Percentiles rank a stretch among this genome's conserved stretches.
Evolutionary conservation across 2,797 vertebrate genomes (phyloP).

Genomic region (Podarcis lilfordi): DNA sequence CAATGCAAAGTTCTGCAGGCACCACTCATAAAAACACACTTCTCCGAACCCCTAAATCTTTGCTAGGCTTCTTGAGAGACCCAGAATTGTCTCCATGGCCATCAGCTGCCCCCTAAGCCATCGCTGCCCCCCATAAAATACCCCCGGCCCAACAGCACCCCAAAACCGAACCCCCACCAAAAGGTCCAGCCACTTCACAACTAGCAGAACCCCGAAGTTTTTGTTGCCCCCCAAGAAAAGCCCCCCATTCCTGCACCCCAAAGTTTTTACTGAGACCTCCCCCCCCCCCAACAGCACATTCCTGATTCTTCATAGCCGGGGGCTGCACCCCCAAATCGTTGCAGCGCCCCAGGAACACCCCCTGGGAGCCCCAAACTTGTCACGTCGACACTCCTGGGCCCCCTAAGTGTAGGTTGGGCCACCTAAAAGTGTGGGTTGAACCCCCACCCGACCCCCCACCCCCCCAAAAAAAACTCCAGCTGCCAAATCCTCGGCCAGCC

Average conservation of each 20-base stretch:
- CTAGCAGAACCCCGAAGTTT: background rate
- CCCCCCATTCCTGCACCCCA: background rate
- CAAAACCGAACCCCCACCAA: background rate
- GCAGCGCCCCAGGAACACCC: too few species aligned
- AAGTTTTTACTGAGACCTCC: background rate
- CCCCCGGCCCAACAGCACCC: background rate
- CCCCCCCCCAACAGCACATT: too few species aligned
- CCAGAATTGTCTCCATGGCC: background rate
- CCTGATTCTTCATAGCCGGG: background rate
- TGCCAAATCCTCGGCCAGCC: too few species aligned
- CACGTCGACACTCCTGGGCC: too few species aligned
- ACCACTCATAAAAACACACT: too few species aligned
- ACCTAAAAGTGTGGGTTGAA: background rate
- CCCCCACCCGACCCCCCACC: background rate
- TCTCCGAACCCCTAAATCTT: background rate
- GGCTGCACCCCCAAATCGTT: background rate
- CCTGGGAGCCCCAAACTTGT: too few species aligned
- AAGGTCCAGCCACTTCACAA: too few species aligned
- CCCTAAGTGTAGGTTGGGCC: background rate
- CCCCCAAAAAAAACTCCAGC: too few species aligned
- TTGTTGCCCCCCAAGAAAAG: background rate
- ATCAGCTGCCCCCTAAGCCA: background rate
- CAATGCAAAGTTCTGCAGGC: background rate
- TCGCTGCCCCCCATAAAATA: background rate
- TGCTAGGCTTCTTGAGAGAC: background rate